Percentiles rank a stretch among this genome's conserved stretches.
phyloP scores from a whole-genome alignment of 2,888 invertebrate genomes.

The Apotomis capreana region DNA sequence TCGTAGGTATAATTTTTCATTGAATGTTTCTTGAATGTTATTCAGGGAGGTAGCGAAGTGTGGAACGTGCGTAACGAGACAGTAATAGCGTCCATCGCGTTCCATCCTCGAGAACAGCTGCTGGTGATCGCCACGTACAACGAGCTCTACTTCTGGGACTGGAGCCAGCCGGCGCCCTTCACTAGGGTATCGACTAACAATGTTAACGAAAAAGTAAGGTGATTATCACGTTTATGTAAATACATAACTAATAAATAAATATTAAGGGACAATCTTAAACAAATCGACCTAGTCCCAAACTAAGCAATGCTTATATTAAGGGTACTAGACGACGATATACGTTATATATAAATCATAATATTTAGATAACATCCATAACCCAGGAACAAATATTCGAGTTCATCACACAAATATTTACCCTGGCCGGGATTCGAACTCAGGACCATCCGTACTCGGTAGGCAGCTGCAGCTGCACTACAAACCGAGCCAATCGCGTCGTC shows the following conservation, averaged over 20 bases:
- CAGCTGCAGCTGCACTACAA: too few relatives aligned
- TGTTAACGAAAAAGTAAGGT: constrained; percentile 92
- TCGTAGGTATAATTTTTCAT: too few relatives aligned
- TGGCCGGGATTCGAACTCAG: too few relatives aligned
- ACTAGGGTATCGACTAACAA: constrained; percentile 89
- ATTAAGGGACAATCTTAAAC: not conserved
- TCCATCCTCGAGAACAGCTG: constrained; percentile 92
- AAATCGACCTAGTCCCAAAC: too few relatives aligned
- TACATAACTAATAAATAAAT: not conserved
- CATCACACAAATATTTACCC: too few relatives aligned
- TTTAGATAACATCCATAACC: too few relatives aligned
- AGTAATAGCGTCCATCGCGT: constrained; percentile 93
- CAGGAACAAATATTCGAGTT: too few relatives aligned
- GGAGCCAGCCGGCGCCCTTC: constrained; percentile 90
- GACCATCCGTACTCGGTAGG: too few relatives aligned
- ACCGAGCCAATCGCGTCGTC: too few relatives aligned
- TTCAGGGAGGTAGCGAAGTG: constrained; percentile 92
- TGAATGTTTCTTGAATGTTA: constrained; percentile 17
- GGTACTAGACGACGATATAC: too few relatives aligned
- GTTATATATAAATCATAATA: too few relatives aligned
- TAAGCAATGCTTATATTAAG: too few relatives aligned
- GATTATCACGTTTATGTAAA: constrained; percentile 49
- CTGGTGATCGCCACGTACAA: constrained; percentile 94
- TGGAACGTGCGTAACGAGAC: constrained; percentile 89
- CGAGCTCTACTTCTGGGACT: constrained; percentile 95